Evolutionary conservation across 2,113 vertebrate genomes (phyloP).

Genomic region (Sorex fumeus): DNA sequence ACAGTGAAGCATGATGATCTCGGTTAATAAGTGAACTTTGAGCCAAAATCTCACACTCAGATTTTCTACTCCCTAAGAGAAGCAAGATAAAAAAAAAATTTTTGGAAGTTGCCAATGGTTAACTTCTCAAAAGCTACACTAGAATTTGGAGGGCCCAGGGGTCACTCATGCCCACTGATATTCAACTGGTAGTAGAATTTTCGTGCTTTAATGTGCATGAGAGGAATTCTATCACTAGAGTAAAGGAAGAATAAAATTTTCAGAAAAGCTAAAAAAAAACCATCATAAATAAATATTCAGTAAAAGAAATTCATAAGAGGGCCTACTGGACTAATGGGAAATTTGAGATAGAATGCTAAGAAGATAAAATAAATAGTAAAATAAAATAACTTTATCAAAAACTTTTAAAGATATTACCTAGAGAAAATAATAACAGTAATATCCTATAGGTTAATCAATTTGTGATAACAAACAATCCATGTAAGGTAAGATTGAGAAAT

Average conservation of each 20-base stretch:
- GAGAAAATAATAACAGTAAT: not conserved
- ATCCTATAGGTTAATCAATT: not conserved
- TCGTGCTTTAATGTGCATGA: not conserved
- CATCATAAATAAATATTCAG: not conserved
- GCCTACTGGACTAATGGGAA: not conserved
- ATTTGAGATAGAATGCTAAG: not conserved
- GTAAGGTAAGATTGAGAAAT: not conserved
- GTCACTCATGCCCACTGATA: too few species aligned
- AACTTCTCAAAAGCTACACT: conserved; percentile 3
- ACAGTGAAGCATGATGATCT: not conserved
- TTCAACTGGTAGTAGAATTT: not conserved
- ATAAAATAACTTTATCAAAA: not conserved
- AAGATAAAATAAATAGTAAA: conserved; percentile 2
- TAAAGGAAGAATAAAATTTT: conserved; percentile 29
- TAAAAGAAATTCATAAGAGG: conserved; percentile 18
- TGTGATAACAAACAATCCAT: not conserved
- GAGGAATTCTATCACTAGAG: conserved; percentile 7
- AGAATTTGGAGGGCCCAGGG: not conserved
- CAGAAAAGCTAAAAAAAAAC: conserved; percentile 6
- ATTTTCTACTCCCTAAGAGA: not conserved
- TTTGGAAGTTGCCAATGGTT: not conserved
- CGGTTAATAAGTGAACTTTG: not conserved
- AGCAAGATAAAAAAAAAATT: not conserved
- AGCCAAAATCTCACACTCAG: not conserved
- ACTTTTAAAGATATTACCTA: not conserved